Base-by-base conservation (phyloP, 2,888 invertebrate genomes). In the Lapara coniferarum region DNA sequence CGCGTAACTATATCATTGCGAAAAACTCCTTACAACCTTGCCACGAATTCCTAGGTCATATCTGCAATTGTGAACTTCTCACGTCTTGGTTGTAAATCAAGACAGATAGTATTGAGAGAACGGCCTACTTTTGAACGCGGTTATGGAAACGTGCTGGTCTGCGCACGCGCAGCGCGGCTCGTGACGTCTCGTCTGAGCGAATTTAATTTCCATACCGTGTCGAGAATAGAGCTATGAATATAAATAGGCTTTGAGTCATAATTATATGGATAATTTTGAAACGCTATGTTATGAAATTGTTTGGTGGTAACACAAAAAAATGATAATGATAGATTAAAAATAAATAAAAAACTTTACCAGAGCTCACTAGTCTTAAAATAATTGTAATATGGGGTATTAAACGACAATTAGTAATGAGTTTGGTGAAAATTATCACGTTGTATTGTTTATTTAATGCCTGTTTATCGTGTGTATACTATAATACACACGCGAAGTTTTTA, bases 71-170 rank as follows among this genome's bases (percentile, higher is more conserved):
- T 63, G 19, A 16, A 49, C 49, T 63, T 63, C 63, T 63, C 63
- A 63, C 63, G 63, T 49, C 63, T 63, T 12, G 7, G 63, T 63
- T 46, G 46, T 46, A 63, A 19, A 63, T 12, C 19, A 14, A 57
- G 57, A 14, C 57, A 14, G 30, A 14, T 14, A 44, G 46, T 59
- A 46, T 59, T 63, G 46, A 63, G 19, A 56, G 66, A 72, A 51
- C 70, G 74, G 53, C 74, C 75, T 68, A 75, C 70, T 73, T 73
- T 67, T 51, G 63, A 70, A 67, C 68, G 71, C 73, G 71, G 73
- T 74, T 73, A 71, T 70, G 71, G 72, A 71, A 73, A 69, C 59
- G 59, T 70, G 71, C 67, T 59, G 68, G 58, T 55, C 37, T 19
- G 68, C 68, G 75, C 72, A 69, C 70, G 73, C 72, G 69, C 68